Base-by-base conservation (phyloP, 2,888 invertebrate genomes). In the Andricus curvator region DNA sequence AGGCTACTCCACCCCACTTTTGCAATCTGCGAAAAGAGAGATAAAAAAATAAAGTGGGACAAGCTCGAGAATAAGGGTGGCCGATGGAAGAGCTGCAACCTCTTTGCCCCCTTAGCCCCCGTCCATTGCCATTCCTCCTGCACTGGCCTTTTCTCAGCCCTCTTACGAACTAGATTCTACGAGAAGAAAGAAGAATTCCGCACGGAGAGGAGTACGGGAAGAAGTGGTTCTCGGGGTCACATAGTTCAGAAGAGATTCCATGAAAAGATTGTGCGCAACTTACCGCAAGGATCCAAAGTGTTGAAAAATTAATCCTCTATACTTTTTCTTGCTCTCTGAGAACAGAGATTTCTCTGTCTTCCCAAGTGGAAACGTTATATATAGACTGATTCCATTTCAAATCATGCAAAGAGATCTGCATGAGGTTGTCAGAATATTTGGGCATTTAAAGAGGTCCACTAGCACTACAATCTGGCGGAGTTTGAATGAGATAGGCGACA, bases 191-290 rank as follows among this genome's bases (percentile, higher is more conserved):
- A 56, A n/a, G 20, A 56, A 56, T 56, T 56, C 6, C 17, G 20
- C 48, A 5, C 20, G 17, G 17, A 20, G 17, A 51, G 48, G 17
- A 51, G 4, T 20, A 51, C 20, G 48, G 17, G 17, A 51, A 51
- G 15, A 44, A 15, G 44, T 44, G 44, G 48, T 51, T 51, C 56
- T 56, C 9, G 56, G 56, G 56, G 56, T 56, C n/a, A 56, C n/a
- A 56, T 56, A 56, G 56, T 56, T 56, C 56, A 56, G 56, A n/a
- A 56, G 56, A 56, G 56, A n/a, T 56, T n/a, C 56, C n/a, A n/a
- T 56, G 56, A 56, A n/a, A 56, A 56, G 56, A 56, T 56, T 56
- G 56, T 56, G n/a, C n/a, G n/a, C 56, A 56, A n/a, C 56, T 56
- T n/a, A 56, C 56, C 20, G 20, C n/a, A 9, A 56, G n/a, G n/a